phyloP scores from a whole-genome alignment of 23 tunicate species.

The Trididemnum nubilum region DNA sequence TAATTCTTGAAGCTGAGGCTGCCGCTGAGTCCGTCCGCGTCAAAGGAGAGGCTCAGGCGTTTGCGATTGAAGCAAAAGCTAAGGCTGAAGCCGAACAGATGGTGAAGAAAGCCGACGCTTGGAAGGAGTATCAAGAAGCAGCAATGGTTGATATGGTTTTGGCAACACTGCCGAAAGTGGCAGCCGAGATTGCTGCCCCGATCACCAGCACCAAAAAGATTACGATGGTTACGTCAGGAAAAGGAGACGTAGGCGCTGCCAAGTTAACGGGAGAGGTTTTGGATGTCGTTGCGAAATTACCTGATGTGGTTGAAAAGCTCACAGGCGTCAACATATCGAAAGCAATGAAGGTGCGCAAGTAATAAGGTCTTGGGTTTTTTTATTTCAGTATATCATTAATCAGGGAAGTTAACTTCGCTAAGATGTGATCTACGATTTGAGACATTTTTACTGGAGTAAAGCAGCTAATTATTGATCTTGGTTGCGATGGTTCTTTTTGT shows the following conservation, averaged over 20 bases:
- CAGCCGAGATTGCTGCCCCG: slow-evolving; percentile 98
- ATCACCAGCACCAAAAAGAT: slow-evolving; percentile 67
- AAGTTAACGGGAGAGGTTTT: slow-evolving; percentile 94
- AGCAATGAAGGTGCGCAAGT: slow-evolving; percentile 56
- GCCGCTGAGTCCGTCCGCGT: slow-evolving; percentile 81
- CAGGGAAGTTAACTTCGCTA: slow-evolving; percentile 1
- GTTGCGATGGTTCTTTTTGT: too few relatives aligned
- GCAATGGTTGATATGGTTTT: slow-evolving; percentile 99
- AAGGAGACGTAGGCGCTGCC: slow-evolving; percentile 95
- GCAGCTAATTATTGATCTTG: too few relatives aligned
- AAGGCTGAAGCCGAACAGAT: slow-evolving; percentile 98
- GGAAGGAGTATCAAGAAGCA: slow-evolving; percentile 98
- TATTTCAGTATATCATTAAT: not conserved
- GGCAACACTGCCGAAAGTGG: slow-evolving; percentile 93
- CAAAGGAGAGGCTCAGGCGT: slow-evolving; percentile 94
- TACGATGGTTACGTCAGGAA: slow-evolving; percentile 95
- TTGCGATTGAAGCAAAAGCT: slow-evolving; percentile 93
- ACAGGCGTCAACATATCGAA: slow-evolving; percentile 93
- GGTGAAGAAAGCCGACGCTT: slow-evolving; percentile 98
- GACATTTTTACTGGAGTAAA: too few relatives aligned
- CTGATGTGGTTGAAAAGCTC: slow-evolving; percentile 80
- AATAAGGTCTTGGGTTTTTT: not conserved
- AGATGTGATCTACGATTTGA: too few relatives aligned
- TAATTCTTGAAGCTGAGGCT: slow-evolving; percentile 95
- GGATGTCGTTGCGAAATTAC: slow-evolving; percentile 92